These are phyloP conservation scores for Papilio protenor DNA, from an alignment of 2,888 invertebrate species.

Conservation along the genomic window DNA sequence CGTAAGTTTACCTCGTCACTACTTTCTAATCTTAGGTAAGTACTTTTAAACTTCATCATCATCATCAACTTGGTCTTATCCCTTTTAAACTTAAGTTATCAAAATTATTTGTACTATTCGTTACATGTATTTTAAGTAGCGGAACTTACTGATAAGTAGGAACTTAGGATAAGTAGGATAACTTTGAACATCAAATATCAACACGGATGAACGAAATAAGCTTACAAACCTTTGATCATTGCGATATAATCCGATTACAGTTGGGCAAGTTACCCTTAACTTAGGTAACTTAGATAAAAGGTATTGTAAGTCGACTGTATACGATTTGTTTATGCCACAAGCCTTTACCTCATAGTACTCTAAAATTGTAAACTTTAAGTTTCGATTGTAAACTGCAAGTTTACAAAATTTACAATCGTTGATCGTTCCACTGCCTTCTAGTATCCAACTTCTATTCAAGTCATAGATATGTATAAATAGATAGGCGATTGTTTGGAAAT, in stretches of 20 bases:
- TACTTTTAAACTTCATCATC: not conserved
- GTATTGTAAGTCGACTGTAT: conserved; percentile 2
- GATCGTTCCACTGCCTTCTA: too few species aligned
- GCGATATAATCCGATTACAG: conserved; percentile 29
- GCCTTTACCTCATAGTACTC: too few species aligned
- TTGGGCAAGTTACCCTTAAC: not conserved
- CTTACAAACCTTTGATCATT: conserved; percentile 31
- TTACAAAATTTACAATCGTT: too few species aligned
- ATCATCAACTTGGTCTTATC: too few species aligned
- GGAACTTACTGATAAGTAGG: not conserved
- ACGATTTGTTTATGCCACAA: not conserved
- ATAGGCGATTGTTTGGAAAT: too few species aligned
- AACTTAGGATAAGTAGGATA: not conserved
- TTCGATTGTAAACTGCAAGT: too few species aligned
- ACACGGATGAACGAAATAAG: not conserved
- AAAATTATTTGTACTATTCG: not conserved
- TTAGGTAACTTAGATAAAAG: not conserved
- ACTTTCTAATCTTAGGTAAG: not conserved
- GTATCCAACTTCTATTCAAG: too few species aligned
- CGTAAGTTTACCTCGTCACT: not conserved
- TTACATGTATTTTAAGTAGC: not conserved
- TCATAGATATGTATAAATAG: too few species aligned
- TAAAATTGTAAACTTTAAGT: too few species aligned
- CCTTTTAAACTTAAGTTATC: not conserved
- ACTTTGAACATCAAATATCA: conserved; percentile 3